A percentile compares a stretch with the other conserved stretches of the same genome.
Evolutionary conservation across 2,888 invertebrate genomes (phyloP).

Genomic region (Agrilus mali): DNA sequence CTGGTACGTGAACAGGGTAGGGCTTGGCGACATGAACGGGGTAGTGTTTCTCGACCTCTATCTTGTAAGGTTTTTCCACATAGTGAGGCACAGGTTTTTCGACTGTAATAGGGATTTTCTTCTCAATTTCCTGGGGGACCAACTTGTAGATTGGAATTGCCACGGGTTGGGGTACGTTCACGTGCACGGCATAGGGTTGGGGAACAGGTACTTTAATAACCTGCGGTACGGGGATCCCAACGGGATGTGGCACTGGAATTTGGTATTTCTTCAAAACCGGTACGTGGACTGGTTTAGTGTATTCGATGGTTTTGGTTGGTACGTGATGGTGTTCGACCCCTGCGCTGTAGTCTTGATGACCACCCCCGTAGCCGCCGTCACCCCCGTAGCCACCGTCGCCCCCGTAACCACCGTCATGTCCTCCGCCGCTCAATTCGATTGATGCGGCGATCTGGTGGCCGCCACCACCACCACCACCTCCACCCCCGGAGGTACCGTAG

Average conservation of each 20-base stretch:
- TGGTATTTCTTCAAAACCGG: conserved; percentile 61
- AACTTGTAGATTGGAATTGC: conserved; percentile 61
- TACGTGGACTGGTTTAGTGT: conserved; percentile 55
- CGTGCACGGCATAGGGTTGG: conserved; percentile 62
- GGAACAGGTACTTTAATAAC: conserved; percentile 60
- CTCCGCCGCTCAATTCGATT: conserved; percentile 21
- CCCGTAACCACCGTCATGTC: conserved; percentile 33
- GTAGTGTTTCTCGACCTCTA: conserved; percentile 62
- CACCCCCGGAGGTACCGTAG: conserved; percentile 31
- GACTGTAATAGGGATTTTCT: conserved; percentile 60
- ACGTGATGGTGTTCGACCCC: conserved; percentile 42
- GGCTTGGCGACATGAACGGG: conserved; percentile 51
- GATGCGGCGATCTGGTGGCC: conserved; percentile 12
- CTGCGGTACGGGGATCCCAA: conserved; percentile 57
- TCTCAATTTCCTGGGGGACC: conserved; percentile 59
- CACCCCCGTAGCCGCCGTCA: conserved; percentile 24
- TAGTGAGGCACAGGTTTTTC: conserved; percentile 60
- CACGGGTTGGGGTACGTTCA: conserved; percentile 57
- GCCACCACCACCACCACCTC: conserved; percentile 30
- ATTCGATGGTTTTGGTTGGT: conserved; percentile 50
- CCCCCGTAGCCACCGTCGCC: conserved; percentile 25
- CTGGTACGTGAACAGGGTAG: conserved; percentile 60
- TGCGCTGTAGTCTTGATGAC: conserved; percentile 22
- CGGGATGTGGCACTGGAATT: conserved; percentile 60
- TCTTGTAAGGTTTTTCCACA: conserved; percentile 62